Percentiles rank a stretch among this genome's conserved stretches.
Conservation (phyloP, 2,797 vertebrate species). For the Phylloscopus collybita region DNA sequence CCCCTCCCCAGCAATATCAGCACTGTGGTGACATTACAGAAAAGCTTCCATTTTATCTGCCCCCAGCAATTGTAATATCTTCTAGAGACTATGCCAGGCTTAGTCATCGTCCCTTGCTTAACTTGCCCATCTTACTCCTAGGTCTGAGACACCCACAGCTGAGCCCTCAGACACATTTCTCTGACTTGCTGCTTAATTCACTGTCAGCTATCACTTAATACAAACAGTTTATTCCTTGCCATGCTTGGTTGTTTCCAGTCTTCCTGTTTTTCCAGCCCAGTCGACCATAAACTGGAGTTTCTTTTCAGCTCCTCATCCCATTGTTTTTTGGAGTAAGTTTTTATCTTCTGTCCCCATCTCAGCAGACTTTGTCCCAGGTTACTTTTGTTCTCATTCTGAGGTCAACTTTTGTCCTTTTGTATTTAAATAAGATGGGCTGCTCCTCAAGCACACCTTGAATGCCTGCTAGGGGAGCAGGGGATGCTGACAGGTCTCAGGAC, state of each 20-base stretch:
- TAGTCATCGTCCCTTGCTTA: not conserved
- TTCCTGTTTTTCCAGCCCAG: not conserved
- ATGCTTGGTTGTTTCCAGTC: not conserved
- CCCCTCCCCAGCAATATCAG: conserved; percentile 42
- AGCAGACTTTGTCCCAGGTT: not conserved
- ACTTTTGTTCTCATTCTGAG: not conserved
- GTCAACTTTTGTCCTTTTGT: not conserved
- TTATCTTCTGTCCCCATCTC: not conserved
- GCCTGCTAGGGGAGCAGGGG: not conserved
- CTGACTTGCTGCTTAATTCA: not conserved
- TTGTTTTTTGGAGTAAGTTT: not conserved
- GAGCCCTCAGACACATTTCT: not conserved
- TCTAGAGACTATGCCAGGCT: not conserved
- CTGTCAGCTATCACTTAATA: not conserved
- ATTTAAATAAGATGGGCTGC: not conserved
- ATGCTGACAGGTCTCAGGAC: not conserved
- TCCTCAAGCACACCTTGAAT: not conserved
- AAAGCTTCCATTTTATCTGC: conserved; percentile 53
- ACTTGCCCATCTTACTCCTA: not conserved
- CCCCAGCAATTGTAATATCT: conserved; percentile 31
- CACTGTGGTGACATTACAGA: not conserved
- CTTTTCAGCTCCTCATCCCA: not conserved
- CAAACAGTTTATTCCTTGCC: not conserved
- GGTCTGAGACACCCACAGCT: not conserved
- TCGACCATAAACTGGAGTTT: not conserved